Conservation (phyloP, 1,140 invertebrate genomes). For the Danaus plexippus region DNA sequence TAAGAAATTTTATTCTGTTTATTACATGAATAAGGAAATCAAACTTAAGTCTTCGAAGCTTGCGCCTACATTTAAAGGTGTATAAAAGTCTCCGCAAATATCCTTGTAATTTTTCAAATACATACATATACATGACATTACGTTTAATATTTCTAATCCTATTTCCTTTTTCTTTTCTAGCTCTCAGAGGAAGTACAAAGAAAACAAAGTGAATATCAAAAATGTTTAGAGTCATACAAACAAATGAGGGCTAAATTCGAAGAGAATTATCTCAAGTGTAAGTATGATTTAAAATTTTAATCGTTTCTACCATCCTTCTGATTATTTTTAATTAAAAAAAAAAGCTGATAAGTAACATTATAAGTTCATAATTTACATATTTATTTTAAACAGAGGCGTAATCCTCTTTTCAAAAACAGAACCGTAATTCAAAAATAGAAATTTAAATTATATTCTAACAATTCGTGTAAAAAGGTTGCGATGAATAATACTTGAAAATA, state of each 20-base stretch:
- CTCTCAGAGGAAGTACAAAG: slow-evolving; percentile 83
- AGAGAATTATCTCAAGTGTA: slow-evolving; percentile 89
- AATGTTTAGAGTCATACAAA: slow-evolving; percentile 86
- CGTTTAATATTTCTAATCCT: not conserved
- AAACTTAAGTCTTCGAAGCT: too few relatives aligned
- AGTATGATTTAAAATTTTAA: slow-evolving; percentile 51
- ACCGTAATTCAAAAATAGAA: too few relatives aligned
- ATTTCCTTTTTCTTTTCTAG: slow-evolving; percentile 63
- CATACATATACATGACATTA: not conserved
- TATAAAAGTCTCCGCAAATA: too few relatives aligned
- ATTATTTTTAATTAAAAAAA: too few relatives aligned
- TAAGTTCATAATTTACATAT: not conserved
- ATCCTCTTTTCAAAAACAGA: not conserved
- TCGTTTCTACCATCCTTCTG: not conserved
- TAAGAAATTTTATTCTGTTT: too few relatives aligned
- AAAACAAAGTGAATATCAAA: slow-evolving; percentile 88
- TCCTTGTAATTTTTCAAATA: too few relatives aligned
- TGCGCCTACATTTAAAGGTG: too few relatives aligned
- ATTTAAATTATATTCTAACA: too few relatives aligned
- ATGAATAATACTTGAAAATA: too few relatives aligned
- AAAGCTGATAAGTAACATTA: not conserved
- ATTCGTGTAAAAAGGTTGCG: too few relatives aligned
- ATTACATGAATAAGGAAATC: too few relatives aligned
- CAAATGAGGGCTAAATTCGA: slow-evolving; percentile 86
- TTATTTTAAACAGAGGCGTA: not conserved